Base-by-base conservation (phyloP, 1,140 invertebrate species). In the Pseudomyrmex concolor region DNA sequence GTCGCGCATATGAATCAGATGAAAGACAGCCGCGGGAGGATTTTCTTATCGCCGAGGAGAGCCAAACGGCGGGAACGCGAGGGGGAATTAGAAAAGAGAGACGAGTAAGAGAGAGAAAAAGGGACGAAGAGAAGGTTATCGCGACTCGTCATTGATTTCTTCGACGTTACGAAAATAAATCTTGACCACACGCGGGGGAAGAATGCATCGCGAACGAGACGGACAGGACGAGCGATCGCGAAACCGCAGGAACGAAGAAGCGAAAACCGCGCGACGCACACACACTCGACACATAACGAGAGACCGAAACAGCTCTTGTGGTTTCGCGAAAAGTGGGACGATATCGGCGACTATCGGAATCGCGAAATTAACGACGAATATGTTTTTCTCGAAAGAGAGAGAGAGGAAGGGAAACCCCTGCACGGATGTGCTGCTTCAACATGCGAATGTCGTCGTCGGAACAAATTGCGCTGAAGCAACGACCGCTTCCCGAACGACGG, bases 1-100 rank as follows among this genome's bases (percentile, higher is more conserved):
- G 76, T 73, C 73, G 78, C 89, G 92, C 91, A 93, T 92, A 92
- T 67, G 86, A 92, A 92, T 84, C 83, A 80, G 85, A 88, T 84
- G 84, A 63, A 64, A 82, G 76, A 67, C 63, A 62, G 66, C 34
- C 77, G 51, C 43, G 50, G 66, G 51, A 25, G 66, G 51, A 19
- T 67, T 74, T 84, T 15, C 63, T 60, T 60, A 84, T 13, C 67
- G 59, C 22, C 2, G 43, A 17, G 25, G 12, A 57, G 12, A 54
- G 48, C 22, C 22, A 34, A 55, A 8, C 13, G 12, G 19, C 63
- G 45, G n/a, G 5, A 17, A 51, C 43, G 43, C 22, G n/a, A 22
- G 45, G 54, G 19, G 8, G 22, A 34, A 34, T 34, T 34, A 4
- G 22, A 45, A 17, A 9, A 43, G n/a, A 10, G 50, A 10, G 50